phyloP scores from a whole-genome alignment of 2,888 invertebrate genomes.

The Phalangium opilio region DNA sequence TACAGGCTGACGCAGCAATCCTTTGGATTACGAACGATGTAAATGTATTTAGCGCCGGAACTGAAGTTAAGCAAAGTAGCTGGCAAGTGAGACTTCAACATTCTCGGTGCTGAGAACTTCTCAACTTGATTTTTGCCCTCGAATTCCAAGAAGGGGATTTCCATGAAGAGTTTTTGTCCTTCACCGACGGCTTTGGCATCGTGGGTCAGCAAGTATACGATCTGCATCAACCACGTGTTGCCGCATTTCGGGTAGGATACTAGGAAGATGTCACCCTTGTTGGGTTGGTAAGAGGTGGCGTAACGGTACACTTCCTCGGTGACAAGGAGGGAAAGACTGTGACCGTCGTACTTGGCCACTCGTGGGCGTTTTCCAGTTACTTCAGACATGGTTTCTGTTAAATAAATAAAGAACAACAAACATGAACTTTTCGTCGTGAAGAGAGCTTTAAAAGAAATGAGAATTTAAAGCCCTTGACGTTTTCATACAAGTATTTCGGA shows the following conservation, averaged over 20 bases:
- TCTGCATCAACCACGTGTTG: slow-evolving; percentile 9
- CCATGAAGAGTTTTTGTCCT: background rate
- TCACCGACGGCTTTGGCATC: background rate
- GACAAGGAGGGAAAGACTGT: too few relatives aligned
- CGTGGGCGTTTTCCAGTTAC: too few relatives aligned
- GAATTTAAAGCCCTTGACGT: too few relatives aligned
- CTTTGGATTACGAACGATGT: slow-evolving; percentile 34
- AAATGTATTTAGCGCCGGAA: slow-evolving; percentile 23
- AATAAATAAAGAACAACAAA: too few relatives aligned
- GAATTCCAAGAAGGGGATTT: slow-evolving; percentile 2
- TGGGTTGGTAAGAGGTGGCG: slow-evolving; percentile 4
- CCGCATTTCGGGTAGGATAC: slow-evolving; percentile 13
- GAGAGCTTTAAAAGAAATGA: too few relatives aligned
- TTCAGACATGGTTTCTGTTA: too few relatives aligned
- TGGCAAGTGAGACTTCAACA: slow-evolving; percentile 23
- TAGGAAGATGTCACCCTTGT: slow-evolving; percentile 8
- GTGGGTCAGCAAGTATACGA: slow-evolving; percentile 6
- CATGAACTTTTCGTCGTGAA: too few relatives aligned
- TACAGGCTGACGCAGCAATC: slow-evolving; percentile 14
- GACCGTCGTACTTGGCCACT: too few relatives aligned
- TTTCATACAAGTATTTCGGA: too few relatives aligned
- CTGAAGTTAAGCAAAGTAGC: slow-evolving; percentile 10
- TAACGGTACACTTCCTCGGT: too few relatives aligned
- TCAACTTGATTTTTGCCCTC: background rate
- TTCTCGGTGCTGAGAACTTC: slow-evolving; percentile 1